phyloP scores from a whole-genome alignment of 2,113 vertebrate species.

The Chlorodrepanis virens region DNA sequence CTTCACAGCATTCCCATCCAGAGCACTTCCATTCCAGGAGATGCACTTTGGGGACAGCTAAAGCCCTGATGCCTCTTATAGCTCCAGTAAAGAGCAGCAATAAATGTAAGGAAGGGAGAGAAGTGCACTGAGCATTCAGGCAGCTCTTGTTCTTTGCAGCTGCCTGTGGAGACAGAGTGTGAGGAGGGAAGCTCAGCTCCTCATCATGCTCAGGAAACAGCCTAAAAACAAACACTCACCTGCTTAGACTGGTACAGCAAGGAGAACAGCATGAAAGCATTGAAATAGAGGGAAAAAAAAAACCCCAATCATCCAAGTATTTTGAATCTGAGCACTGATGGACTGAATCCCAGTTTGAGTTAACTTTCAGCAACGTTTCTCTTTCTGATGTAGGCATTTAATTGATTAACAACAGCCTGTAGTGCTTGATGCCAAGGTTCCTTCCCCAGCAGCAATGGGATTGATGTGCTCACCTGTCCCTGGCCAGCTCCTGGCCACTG shows the following conservation, averaged over 20 bases:
- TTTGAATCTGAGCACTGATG: background rate
- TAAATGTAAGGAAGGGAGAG: background rate
- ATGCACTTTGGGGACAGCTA: background rate
- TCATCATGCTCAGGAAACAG: background rate
- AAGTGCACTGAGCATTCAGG: background rate
- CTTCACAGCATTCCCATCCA: background rate
- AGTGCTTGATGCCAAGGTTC: background rate
- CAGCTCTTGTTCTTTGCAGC: background rate
- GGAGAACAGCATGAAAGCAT: background rate
- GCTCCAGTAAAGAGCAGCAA: background rate
- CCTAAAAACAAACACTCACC: background rate
- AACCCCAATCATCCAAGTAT: background rate
- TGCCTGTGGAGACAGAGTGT: rapidly evolving
- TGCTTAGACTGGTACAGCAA: background rate
- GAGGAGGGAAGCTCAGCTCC: background rate
- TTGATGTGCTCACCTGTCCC: background rate
- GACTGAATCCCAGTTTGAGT: background rate
- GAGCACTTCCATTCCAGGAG: background rate
- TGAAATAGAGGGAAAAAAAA: background rate
- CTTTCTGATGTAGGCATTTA: background rate
- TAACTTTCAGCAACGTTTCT: background rate
- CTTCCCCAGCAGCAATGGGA: background rate
- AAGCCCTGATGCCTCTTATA: background rate
- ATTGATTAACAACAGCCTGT: background rate
- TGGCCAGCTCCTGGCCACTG: background rate